Evolutionary conservation across 2,888 invertebrate genomes (phyloP), one percentile per base, ranked within the genome.

Genomic region (Melieria picta): DNA sequence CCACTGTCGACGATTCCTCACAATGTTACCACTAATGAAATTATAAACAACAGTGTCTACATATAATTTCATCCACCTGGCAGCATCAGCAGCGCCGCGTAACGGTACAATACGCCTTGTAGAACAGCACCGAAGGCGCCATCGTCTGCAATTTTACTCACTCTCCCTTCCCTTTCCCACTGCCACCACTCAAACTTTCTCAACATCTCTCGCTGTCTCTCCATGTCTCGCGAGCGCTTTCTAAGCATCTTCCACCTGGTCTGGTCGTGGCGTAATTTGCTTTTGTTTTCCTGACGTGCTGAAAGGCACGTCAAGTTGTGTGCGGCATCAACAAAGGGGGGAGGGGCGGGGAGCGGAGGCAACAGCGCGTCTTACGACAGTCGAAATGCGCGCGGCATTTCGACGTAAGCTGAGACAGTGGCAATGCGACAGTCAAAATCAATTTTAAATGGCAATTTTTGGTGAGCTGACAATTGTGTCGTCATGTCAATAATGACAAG

Each of bases 61-160:
- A 80, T 81, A 79, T 79, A 83, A 83, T 82, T 83, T 81, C 79
- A 79, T 82, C 80, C 83, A 83, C 83, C 84, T 82, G 83, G 82
- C 79, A 82, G 79, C 77, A 78, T 79, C 75, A 74, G 70, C 55
- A 75, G 64, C 3, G 46, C 10, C 68, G 72, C 67, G 30, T 48
- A 48, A 46, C 60, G n/a, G 56, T 57, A 4, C 66, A 30, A 58
- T 42, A n/a, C 11, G 43, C 66, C 56, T n/a, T 56, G 7, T 56
- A 56, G 7, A 56, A 13, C 11, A 50, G 50, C 50, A 11, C 2
- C 7, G 11, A 50, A 10, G 50, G 7, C 11, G 7, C 7, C 50
- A 50, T 10, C 3, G 11, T 50, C 11, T 50, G 11, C 2, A 50
- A 10, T 50, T 30, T 30, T 1, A 3, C 3, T 10, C 11, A 50